Evolutionary conservation across 1,140 invertebrate genomes (phyloP).

Genomic region (Hyles euphorbiae): DNA sequence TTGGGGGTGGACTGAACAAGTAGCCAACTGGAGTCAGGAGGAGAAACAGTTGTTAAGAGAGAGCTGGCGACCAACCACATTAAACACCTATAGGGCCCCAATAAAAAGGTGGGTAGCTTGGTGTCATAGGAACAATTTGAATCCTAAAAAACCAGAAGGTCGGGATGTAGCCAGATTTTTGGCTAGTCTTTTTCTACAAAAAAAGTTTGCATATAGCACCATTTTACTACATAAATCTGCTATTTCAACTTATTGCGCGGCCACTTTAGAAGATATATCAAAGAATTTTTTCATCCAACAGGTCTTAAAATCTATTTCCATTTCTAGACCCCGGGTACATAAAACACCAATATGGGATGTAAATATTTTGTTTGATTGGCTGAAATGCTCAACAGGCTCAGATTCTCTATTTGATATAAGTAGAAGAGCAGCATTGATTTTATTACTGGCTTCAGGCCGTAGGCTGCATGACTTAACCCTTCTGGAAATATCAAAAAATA

Average conservation of each 20-base stretch:
- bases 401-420: constrained; percentile 25
- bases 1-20: constrained; percentile 24
- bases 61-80: constrained; percentile 16
- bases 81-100: constrained; percentile 19
- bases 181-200: too few species aligned
- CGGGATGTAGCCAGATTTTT: constrained; percentile 14
- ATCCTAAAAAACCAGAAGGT: constrained; percentile 9
- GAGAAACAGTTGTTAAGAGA: constrained; percentile 13
- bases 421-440: constrained; percentile 29
- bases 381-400: neutral
- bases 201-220: constrained; percentile 11
- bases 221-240: constrained; percentile 18
- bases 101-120: constrained; percentile 14
- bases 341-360: constrained; percentile 14
- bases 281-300: constrained; percentile 13
- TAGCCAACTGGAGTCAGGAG: constrained; percentile 15
- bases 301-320: constrained; percentile 12
- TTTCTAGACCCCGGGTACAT: neutral
- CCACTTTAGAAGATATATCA: neutral
- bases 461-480: constrained; percentile 20
- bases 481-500: constrained; percentile 12
- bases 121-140: constrained; percentile 7
- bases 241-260: constrained; percentile 5
- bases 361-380: constrained; percentile 5
- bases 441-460: constrained; percentile 34